Percentiles rank a stretch among this genome's conserved stretches.
Conservation (phyloP, 2,888 invertebrate species). For the Penaeus monodon region DNA sequence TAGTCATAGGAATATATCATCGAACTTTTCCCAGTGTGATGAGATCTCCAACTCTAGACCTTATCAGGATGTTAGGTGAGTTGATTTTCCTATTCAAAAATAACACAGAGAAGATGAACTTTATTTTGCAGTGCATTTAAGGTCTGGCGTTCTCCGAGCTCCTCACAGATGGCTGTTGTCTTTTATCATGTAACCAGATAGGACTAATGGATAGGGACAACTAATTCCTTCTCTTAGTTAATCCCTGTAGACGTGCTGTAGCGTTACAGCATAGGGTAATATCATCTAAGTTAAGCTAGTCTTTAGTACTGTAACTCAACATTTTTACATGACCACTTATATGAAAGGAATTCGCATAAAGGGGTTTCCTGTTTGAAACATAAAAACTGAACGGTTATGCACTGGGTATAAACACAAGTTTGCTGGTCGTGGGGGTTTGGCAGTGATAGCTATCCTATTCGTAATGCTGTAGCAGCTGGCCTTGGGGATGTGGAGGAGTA, state of each 20-base stretch:
- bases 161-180: constrained; percentile 20
- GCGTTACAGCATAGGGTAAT: constrained; percentile 35
- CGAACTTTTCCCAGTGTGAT: constrained; percentile 40
- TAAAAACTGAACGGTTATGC: not conserved
- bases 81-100: not conserved
- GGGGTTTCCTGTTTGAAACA: constrained; percentile 36
- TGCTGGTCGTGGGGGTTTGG: not conserved
- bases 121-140: not conserved
- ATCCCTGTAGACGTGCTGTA: constrained; percentile 41
- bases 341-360: constrained; percentile 18
- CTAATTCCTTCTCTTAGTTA: constrained; percentile 47
- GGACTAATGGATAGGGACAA: constrained; percentile 42
- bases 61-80: constrained; percentile 1
- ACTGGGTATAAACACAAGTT: not conserved
- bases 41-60: constrained; percentile 15
- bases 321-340: constrained; percentile 57
- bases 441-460: not conserved
- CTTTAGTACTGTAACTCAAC: constrained; percentile 53
- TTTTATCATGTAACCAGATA: constrained; percentile 38
- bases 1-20: constrained; percentile 49
- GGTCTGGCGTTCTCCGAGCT: constrained; percentile 10
- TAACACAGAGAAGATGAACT: no score
- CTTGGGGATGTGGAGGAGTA: no score
- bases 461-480: no score
- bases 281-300: constrained; percentile 42